Evolutionary conservation across 2,888 invertebrate genomes (phyloP), one percentile per base, ranked within the genome.

Genomic region (Steromphala cineraria): DNA sequence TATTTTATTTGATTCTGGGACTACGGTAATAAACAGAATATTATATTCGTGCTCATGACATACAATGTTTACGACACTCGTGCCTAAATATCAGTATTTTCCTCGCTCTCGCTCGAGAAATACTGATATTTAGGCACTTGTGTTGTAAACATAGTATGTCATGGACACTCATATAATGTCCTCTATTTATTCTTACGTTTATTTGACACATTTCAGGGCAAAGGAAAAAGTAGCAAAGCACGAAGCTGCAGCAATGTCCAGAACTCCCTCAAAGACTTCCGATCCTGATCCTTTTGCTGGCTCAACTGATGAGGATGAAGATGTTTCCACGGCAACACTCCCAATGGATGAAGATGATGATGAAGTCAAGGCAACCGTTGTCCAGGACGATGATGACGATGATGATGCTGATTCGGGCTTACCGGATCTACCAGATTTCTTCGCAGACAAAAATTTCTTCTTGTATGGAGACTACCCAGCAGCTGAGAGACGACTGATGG

Each of bases 361-460:
- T 52, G 80, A 78, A 56, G 31, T 77, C 67, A 53, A 55, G 67
- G 71, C 74, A 17, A 55, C 21, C 19, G 67, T 67, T 10, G 67
- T 24, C 28, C 56, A n/a, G n/a, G n/a, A 80, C 55, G 81, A 67
- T 21, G 80, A 81, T 2, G 76, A 31, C 17, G 80, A 82, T 55
- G 83, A 84, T 80, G 82, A 79, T 15, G 81, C 85, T 28, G 90
- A 90, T 79, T 90, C 89, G 1, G 91, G 88, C 0, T 79, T 92
- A 31, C 92, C 92, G 4, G 90, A 90, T 24, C 82, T 92, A 21
- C 91, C 91, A 0, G 90, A 92, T 77, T 92, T 92, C 83, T 91
- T 93, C 80, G 83, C 87, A 2, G 89, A 90, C 55, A 92, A 91
- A 84, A 81, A 88, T 71, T 93, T 93, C 85, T 91, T 92, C 80